Conservation (phyloP, 2,113 vertebrate species). For the Forbesichthys agassizii region DNA sequence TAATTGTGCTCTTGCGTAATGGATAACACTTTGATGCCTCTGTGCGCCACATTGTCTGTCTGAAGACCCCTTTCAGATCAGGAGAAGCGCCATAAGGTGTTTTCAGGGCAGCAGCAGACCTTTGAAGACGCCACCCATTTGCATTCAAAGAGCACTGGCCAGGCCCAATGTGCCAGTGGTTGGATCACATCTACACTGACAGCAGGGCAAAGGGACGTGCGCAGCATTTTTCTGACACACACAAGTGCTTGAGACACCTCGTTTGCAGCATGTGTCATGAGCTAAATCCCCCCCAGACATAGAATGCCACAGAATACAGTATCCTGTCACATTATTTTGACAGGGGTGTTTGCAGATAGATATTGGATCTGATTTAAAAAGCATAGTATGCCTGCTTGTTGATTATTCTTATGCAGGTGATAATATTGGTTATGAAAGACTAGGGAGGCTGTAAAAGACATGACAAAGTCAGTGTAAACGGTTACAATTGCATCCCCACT, state of each 20-base stretch:
- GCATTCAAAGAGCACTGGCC: constrained; percentile 51
- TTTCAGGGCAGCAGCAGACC: constrained; percentile 26
- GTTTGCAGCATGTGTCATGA: constrained; percentile 55
- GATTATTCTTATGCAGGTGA: constrained; percentile 27
- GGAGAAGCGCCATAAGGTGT: constrained; percentile 44
- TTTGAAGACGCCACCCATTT: constrained; percentile 61
- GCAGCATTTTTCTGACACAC: constrained; percentile 38
- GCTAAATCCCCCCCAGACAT: constrained; percentile 55
- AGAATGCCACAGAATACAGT: constrained; percentile 47
- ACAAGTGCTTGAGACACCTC: constrained; percentile 47
- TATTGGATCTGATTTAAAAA: constrained; percentile 50
- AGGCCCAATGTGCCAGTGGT: constrained; percentile 15
- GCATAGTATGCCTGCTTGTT: constrained; percentile 27
- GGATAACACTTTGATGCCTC: constrained; percentile 24
- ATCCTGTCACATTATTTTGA: constrained; percentile 48
- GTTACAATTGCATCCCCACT: constrained; percentile 15
- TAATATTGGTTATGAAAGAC: too few relatives aligned
- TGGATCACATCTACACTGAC: constrained; percentile 54
- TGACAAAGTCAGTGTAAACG: constrained; percentile 48
- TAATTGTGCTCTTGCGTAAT: constrained; percentile 2
- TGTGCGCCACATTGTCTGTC: constrained; percentile 1
- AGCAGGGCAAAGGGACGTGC: constrained; percentile 35
- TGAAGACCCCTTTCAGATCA: constrained; percentile 37
- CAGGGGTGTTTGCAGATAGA: constrained; percentile 48
- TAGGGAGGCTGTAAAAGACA: constrained; percentile 25